These are phyloP conservation scores for Rhipidura dahli DNA, from an alignment of 2,113 vertebrate species.

Conservation along the genomic window DNA sequence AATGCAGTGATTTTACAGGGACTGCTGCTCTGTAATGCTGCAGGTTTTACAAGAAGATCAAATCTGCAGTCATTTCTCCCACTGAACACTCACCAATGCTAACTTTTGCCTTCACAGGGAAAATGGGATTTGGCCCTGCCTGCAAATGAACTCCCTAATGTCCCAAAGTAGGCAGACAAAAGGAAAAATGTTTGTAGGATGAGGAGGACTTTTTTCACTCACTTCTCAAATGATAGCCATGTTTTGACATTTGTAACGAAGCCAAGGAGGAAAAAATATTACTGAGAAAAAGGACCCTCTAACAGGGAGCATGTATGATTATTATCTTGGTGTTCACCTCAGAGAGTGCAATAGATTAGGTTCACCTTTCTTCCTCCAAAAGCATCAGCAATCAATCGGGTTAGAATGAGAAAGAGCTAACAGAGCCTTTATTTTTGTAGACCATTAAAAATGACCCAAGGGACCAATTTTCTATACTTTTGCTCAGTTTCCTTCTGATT, in stretches of 20 bases:
- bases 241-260: conserved; percentile 27
- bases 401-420: conserved; percentile 22
- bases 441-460: conserved; percentile 43
- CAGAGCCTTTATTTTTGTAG: conserved; percentile 10
- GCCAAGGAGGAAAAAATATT: not conserved
- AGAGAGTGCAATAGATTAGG: not conserved
- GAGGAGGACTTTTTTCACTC: not conserved
- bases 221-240: not conserved
- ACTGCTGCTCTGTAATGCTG: not conserved
- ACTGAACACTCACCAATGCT: not conserved
- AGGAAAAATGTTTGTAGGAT: not conserved
- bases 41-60: not conserved
- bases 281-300: not conserved
- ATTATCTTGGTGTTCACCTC: not conserved
- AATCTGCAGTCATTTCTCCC: not conserved
- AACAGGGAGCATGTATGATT: not conserved
- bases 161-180: not conserved
- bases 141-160: not conserved
- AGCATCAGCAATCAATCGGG: conserved; percentile 30
- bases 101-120: not conserved
- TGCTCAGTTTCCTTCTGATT: conserved; percentile 25
- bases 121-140: not conserved
- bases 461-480: conserved; percentile 13
- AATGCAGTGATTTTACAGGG: not conserved
- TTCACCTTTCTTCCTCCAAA: conserved; percentile 21